Conservation (phyloP, 1,140 invertebrate species). For the Drosophila prosaltans region DNA sequence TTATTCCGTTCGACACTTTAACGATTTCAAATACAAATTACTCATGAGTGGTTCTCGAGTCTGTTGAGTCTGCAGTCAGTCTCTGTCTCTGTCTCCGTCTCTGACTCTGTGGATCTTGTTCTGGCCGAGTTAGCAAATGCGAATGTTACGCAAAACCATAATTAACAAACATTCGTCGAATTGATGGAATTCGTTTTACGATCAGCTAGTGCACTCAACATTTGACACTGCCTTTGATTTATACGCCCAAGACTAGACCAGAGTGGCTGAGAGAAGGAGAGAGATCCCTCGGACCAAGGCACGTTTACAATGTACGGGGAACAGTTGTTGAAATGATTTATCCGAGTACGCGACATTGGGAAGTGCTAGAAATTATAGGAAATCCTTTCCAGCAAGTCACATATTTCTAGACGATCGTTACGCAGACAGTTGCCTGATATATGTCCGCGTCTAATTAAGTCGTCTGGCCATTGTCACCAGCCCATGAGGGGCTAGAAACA, state of each 20-base stretch:
- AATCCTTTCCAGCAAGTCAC: conserved; percentile 73
- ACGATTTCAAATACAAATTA: conserved; percentile 77
- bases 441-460: conserved; percentile 77
- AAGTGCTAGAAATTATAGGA: conserved; percentile 69
- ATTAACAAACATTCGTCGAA: conserved; percentile 74
- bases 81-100: neutral
- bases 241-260: conserved; percentile 45
- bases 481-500: conserved; percentile 60
- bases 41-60: conserved; percentile 59
- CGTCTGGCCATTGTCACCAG: conserved; percentile 77
- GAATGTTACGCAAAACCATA: conserved; percentile 78
- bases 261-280: no score
- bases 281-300: neutral
- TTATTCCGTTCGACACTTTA: conserved; percentile 74
- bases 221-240: conserved; percentile 60
- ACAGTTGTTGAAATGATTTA: conserved; percentile 48
- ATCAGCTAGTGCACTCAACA: conserved; percentile 33
- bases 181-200: conserved; percentile 71
- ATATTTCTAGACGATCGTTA: conserved; percentile 62
- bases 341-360: conserved; percentile 44
- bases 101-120: neutral
- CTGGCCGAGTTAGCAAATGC: conserved; percentile 36
- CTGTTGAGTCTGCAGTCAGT: conserved; percentile 16
- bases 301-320: conserved; percentile 16
- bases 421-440: conserved; percentile 56